phyloP scores from a whole-genome alignment of 2,797 vertebrate species.

The Emydoidea blandingii region DNA sequence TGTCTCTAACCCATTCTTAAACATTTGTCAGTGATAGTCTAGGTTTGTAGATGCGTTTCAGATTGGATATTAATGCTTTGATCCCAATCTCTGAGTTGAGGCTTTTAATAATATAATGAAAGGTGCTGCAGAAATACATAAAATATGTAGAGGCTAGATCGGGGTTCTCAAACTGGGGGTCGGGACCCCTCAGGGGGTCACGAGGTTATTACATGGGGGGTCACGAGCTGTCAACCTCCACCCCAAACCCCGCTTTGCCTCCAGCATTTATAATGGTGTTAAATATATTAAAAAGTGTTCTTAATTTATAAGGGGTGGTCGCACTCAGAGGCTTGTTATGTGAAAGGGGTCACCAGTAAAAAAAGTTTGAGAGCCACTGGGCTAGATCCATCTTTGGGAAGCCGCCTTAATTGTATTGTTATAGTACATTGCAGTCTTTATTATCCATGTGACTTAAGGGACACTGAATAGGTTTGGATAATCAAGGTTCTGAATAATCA shows the following conservation, averaged over 20 bases:
- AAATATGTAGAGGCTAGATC: neutral
- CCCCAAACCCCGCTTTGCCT: too few species aligned
- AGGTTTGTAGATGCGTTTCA: neutral
- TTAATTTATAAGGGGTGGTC: too few species aligned
- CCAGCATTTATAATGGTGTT: too few species aligned
- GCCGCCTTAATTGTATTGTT: neutral
- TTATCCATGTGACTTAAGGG: neutral
- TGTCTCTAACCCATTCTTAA: too few species aligned
- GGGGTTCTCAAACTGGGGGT: too few species aligned
- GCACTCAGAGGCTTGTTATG: too few species aligned
- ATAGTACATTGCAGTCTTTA: neutral
- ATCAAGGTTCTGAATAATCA: accelerated
- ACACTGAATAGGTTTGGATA: accelerated
- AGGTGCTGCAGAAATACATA: neutral
- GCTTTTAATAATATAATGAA: neutral
- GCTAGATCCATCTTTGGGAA: neutral
- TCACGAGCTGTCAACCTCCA: too few species aligned
- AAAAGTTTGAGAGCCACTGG: too few species aligned
- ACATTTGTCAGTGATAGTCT: neutral
- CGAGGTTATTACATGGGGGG: too few species aligned
- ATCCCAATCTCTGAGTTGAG: neutral
- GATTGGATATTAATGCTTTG: neutral
- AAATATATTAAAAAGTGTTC: too few species aligned
- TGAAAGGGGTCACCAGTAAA: too few species aligned
- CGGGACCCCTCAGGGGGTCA: too few species aligned